Evolutionary conservation across 2,113 vertebrate species (phyloP), one percentile per base, ranked within the genome.

Genomic region (Amphiprion ocellaris): DNA sequence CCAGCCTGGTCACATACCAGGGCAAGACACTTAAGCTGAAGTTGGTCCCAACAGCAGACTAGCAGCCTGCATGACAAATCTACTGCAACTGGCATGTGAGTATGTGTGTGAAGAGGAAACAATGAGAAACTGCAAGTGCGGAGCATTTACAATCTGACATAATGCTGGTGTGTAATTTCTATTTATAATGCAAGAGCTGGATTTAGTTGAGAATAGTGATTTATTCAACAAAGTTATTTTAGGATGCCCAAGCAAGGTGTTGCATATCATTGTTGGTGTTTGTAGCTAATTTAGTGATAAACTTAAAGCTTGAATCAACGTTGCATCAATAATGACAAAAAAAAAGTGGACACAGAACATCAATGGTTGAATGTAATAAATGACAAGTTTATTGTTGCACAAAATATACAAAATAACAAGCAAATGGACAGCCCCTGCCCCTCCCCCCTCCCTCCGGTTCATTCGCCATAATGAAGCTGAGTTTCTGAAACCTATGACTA

Each of bases 321-420:
- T 2, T 65, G 10, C 23, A 50, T 76, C 5, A 67, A n/a, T 5
- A n/a, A 24, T 77, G 4, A 28, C 6, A 10, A 39, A 39, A 39
- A 44, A 44, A 44, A 8, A 74, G 52, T 52, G 82, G 0, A 82
- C 39, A 28, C 2, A 1, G 37, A 47, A 79, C 72, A 30, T 10
- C 85, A n/a, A 2, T 41, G 59, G 74, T 49, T 75, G 44, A 92
- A 93, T 92, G 93, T 96, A 92, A 93, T 95, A 94, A 95, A 96
- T 95, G 95, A 95, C 83, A 88, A 94, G 93, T 96, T 96, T 96
- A 96, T 96, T 96, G 93, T 95, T 95, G 95, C 94, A 95, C 95
- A 95, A 94, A 94, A 97, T 95, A 95, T 96, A 96, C 95, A 96
- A 96, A 97, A 96, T 94, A 96, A 96, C 94, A 96, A 95, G 95